Conservation (phyloP, 2,797 vertebrate species). For the Anisognathus igniventris region DNA sequence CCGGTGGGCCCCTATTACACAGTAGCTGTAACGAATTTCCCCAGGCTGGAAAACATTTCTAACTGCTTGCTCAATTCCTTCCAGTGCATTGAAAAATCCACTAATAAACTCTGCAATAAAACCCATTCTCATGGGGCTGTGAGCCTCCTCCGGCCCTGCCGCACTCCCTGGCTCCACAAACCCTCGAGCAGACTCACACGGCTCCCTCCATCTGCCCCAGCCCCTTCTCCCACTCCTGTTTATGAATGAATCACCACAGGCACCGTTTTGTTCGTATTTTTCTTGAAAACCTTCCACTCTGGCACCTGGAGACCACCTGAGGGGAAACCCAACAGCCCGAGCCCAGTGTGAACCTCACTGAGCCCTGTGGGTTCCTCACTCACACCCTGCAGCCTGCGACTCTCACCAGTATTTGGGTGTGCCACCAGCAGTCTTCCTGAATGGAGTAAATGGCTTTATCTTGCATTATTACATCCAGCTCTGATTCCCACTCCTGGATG, state of each 20-base stretch:
- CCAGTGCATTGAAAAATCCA: slow-evolving; percentile 1
- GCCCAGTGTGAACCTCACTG: rapidly evolving
- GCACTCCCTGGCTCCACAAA: not conserved
- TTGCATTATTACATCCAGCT: not conserved
- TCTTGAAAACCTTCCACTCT: not conserved
- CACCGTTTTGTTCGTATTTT: not conserved
- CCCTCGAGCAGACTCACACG: rapidly evolving
- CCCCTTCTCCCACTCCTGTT: not conserved
- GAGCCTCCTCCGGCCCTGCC: not conserved
- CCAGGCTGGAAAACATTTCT: slow-evolving; percentile 37
- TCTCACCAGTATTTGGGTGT: rapidly evolving
- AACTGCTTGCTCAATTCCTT: slow-evolving; percentile 50
- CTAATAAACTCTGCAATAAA: slow-evolving; percentile 22
- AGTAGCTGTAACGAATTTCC: slow-evolving; percentile 28
- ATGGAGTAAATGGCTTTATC: not conserved
- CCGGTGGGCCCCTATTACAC: not conserved
- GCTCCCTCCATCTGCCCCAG: not conserved
- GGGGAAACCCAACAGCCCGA: rapidly evolving
- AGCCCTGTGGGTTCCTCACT: not conserved
- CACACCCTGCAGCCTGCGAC: rapidly evolving
- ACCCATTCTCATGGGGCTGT: not conserved
- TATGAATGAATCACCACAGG: not conserved
- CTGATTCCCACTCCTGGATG: not conserved
- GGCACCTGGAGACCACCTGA: rapidly evolving
- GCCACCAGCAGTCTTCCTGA: not conserved